Conservation (phyloP, 2,113 vertebrate genomes). For the Lipophrys pholis region DNA sequence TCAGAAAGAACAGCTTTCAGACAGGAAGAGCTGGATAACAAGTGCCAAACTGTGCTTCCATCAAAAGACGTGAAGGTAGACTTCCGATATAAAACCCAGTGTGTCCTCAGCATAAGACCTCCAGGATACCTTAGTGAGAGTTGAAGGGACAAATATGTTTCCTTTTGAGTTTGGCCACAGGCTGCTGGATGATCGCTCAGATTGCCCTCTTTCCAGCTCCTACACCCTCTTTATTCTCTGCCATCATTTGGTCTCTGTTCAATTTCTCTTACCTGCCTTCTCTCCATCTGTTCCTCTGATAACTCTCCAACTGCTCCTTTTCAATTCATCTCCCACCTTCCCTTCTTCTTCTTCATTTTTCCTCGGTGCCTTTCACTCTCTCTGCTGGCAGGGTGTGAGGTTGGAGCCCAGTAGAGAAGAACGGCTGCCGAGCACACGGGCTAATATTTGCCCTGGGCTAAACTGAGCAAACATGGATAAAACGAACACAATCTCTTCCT, state of each 20-base stretch:
- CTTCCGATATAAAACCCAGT: conserved; percentile 10
- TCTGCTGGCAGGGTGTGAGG: conserved; percentile 39
- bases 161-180: conserved; percentile 17
- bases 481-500: conserved; percentile 64
- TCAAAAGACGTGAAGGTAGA: conserved; percentile 8
- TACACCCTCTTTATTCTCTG: conserved; percentile 19
- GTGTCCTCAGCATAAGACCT: background rate
- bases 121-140: background rate
- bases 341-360: background rate
- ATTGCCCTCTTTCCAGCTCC: conserved; percentile 10
- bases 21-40: conserved; percentile 14
- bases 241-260: conserved; percentile 24
- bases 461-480: conserved; percentile 80
- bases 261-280: conserved; percentile 28
- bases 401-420: conserved; percentile 59
- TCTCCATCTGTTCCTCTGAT: conserved; percentile 32
- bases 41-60: conserved; percentile 15
- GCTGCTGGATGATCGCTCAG: background rate
- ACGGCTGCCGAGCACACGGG: conserved; percentile 52
- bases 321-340: conserved; percentile 6
- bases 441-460: conserved; percentile 77
- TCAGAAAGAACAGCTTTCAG: conserved; percentile 14
- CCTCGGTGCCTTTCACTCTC: conserved; percentile 26
- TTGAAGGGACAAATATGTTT: background rate
- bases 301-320: conserved; percentile 3